phyloP scores from a whole-genome alignment of 2,888 invertebrate species.

The Sicus ferrugineus region DNA sequence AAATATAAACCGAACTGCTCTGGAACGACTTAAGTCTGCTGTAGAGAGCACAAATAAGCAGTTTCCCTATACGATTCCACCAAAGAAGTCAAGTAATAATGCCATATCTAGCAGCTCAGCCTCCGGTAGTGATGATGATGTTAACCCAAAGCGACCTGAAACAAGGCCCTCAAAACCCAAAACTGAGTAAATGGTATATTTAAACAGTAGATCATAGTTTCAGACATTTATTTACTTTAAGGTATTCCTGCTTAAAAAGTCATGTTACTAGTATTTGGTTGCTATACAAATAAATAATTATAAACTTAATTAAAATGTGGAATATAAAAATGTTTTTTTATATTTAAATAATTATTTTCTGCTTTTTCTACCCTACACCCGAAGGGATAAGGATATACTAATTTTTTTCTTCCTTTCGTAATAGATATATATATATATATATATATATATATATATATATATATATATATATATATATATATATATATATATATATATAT shows the following conservation, averaged over 20 bases:
- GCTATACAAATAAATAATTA: no score
- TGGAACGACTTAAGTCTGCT: conserved; percentile 68
- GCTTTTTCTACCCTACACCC: no score
- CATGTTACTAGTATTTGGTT: no score
- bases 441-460: no score
- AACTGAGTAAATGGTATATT: neutral
- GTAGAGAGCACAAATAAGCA: conserved; percentile 68
- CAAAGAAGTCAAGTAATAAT: neutral
- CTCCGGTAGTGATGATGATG: conserved; percentile 57
- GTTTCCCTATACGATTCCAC: conserved; percentile 69
- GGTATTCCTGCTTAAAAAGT: conserved; percentile 19
- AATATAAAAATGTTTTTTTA: no score
- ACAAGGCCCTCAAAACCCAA: conserved; percentile 50
- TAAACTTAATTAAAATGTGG: no score
- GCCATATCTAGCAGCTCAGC: conserved; percentile 50
- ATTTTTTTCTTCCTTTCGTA: no score
- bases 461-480: no score
- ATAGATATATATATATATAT: no score
- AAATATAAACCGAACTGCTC: conserved; percentile 70
- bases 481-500: no score
- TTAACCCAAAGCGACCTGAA: conserved; percentile 55
- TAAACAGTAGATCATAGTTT: neutral
- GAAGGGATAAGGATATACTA: no score
- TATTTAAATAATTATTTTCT: no score
- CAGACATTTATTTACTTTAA: conserved; percentile 26